Evolutionary conservation across 1,140 invertebrate species (phyloP).

Genomic region (Pogonomyrmex californicus): DNA sequence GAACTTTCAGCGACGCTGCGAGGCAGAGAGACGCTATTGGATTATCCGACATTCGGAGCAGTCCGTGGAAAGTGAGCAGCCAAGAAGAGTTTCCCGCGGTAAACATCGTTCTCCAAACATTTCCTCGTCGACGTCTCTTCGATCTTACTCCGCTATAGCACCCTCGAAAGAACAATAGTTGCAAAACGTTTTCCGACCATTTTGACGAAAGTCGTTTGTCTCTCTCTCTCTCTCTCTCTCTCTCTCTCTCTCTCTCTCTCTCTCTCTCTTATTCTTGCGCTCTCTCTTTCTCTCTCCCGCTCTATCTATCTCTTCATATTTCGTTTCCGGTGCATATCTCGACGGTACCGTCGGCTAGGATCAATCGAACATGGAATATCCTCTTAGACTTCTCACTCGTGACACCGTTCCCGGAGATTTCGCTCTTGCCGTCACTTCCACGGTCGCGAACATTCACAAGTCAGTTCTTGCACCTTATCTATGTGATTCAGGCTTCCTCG

Average conservation of each 20-base stretch:
- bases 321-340: neutral
- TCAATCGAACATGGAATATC: conserved; percentile 62
- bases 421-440: conserved; percentile 58
- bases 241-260: neutral
- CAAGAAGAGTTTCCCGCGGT: conserved; percentile 57
- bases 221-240: neutral
- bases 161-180: conserved; percentile 63
- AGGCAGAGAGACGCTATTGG: neutral
- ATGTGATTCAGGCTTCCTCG: conserved; percentile 62
- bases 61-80: conserved; percentile 41
- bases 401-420: conserved; percentile 42
- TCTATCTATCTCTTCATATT: neutral
- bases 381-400: conserved; percentile 37
- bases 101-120: conserved; percentile 65
- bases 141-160: conserved; percentile 38
- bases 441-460: conserved; percentile 57
- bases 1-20: conserved; percentile 31
- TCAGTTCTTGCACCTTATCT: conserved; percentile 65
- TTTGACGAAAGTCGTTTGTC: conserved; percentile 58
- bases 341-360: conserved; percentile 8
- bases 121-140: conserved; percentile 46
- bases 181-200: conserved; percentile 40
- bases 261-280: neutral
- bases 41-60: conserved; percentile 30
- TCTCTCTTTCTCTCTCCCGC: neutral